These are phyloP conservation scores for Spodoptera picta DNA, from an alignment of 2,888 invertebrate genomes.

Conservation along the genomic window DNA sequence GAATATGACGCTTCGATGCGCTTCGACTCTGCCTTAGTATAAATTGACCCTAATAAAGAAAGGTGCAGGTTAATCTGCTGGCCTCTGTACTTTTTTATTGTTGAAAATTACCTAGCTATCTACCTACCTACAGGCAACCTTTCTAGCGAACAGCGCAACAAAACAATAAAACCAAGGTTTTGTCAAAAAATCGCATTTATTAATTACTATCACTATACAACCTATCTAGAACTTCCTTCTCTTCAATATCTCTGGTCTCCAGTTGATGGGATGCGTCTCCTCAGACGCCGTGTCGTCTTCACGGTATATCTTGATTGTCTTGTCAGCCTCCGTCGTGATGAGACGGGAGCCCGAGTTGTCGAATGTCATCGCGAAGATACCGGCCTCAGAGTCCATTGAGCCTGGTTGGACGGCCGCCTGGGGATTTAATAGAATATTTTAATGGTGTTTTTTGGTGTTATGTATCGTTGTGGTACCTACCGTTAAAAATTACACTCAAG, in stretches of 20 bases:
- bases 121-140: too few relatives aligned
- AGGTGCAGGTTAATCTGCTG: too few relatives aligned
- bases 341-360: constrained; percentile 98
- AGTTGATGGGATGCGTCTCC: constrained; percentile 98
- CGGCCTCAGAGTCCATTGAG: constrained; percentile 99
- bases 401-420: constrained; percentile 98
- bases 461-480: too few relatives aligned
- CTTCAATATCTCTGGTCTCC: constrained; percentile 98
- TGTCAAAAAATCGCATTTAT: constrained; percentile 29
- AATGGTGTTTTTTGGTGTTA: too few relatives aligned
- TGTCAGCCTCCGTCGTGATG: constrained; percentile 99
- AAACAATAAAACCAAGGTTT: too few relatives aligned
- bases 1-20: too few relatives aligned
- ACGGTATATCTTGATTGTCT: constrained; percentile 99
- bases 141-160: too few relatives aligned
- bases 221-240: constrained; percentile 93
- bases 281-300: constrained; percentile 99
- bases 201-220: constrained; percentile 7
- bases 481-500: too few relatives aligned
- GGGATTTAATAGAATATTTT: neutral
- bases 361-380: constrained; percentile 98
- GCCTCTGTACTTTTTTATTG: too few relatives aligned
- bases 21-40: too few relatives aligned
- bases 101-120: too few relatives aligned
- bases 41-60: too few relatives aligned